Evolutionary conservation across 2,888 invertebrate species (phyloP), one percentile per base, ranked within the genome.

Genomic region (Watsonalla cultraria): DNA sequence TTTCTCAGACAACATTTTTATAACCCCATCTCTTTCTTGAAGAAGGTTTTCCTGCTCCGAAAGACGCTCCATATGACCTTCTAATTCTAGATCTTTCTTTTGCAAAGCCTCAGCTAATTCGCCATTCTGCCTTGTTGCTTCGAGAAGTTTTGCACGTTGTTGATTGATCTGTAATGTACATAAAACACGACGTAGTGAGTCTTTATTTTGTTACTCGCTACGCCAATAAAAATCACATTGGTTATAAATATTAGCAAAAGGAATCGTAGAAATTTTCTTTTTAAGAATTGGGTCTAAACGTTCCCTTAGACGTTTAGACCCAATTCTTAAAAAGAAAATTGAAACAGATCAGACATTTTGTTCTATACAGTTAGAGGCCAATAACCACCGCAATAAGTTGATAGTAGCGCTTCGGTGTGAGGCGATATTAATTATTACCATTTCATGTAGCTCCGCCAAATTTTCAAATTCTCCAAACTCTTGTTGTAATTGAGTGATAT

Each of bases 401-500:
- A 24, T 24, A 4, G 24, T 24, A 24, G 4, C 4, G 24, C 24
- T 1, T 24, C 24, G 4, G 24, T 24, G 24, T 24, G 24, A 24
- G 24, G 2, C 24, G 24, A 24, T 24, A 24, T 46, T 39, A 42
- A 42, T 7, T 24, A 24, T 65, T 71, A 88, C 90, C 79, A 76
- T 80, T 54, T 79, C 78, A 46, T 73, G 79, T 45, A 88, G 71
- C 39, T 82, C 75, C 48, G 66, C 70, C n/a, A 85, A 59, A 61
- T 81, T 82, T 60, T 83, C 78, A 55, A 84, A 79, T 57, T 81
- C 81, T 14, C 80, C 84, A 59, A 84, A 84, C 57, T 84, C 82
- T 56, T 82, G 66, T 65, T 84, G 79, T 45, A 89, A 59, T 57
- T 82, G 73, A 14, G 62, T 56, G 35, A 90, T 78, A n/a, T 84